Percentiles rank a stretch among this genome's conserved stretches.
Evolutionary conservation across 2,113 vertebrate species (phyloP).

Genomic region (Abramis brama): DNA sequence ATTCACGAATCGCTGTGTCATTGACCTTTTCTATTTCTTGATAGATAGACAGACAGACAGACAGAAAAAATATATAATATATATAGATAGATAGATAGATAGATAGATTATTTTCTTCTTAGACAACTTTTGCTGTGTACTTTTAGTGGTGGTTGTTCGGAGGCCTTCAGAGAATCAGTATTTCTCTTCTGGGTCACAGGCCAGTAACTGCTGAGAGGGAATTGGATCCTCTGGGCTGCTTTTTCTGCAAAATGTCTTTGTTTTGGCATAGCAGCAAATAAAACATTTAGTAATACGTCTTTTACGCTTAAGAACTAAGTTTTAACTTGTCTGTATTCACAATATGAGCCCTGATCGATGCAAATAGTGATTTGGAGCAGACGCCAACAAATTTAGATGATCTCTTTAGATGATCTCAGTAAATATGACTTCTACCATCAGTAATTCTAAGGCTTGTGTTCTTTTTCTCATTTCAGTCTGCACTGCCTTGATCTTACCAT

Average conservation of each 20-base stretch:
- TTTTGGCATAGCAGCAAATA: slow-evolving; percentile 62
- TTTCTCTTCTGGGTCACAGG: slow-evolving; percentile 58
- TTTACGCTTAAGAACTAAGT: slow-evolving; percentile 3
- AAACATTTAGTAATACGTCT: background rate
- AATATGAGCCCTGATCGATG: background rate
- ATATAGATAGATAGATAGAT: too few species aligned
- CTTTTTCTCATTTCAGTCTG: slow-evolving; percentile 71
- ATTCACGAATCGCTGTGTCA: background rate
- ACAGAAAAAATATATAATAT: too few species aligned
- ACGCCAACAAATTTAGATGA: background rate
- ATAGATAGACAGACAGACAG: background rate
- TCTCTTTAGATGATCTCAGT: background rate
- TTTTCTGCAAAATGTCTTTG: slow-evolving; percentile 40
- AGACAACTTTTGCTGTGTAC: background rate
- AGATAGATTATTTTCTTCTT: background rate
- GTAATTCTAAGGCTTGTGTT: slow-evolving; percentile 3
- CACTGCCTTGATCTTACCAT: slow-evolving; percentile 61
- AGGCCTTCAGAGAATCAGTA: slow-evolving; percentile 24
- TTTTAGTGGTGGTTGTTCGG: slow-evolving; percentile 51
- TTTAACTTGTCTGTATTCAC: background rate
- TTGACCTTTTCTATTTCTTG: background rate
- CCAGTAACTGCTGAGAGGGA: slow-evolving; percentile 51
- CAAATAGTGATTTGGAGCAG: background rate
- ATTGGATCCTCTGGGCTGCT: slow-evolving; percentile 68
- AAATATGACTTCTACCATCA: background rate